These are phyloP conservation scores for Stegostoma tigrinum DNA, from an alignment of 2,113 vertebrate species.

Conservation along the genomic window DNA sequence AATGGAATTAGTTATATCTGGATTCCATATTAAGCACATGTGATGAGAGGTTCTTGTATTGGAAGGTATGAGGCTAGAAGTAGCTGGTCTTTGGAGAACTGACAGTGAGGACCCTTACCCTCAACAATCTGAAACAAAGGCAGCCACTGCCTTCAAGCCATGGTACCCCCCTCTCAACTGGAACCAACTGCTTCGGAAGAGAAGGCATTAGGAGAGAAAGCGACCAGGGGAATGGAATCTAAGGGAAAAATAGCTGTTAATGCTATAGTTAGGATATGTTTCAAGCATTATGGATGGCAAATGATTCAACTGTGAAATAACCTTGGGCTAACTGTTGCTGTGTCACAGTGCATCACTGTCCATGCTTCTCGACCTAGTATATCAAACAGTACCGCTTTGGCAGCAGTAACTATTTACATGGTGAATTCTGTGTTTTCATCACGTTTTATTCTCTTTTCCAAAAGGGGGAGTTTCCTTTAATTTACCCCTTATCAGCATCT, in stretches of 20 bases:
- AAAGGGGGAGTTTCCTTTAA: background rate
- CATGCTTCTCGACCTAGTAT: too few species aligned
- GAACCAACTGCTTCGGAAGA: background rate
- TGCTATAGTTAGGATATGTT: background rate
- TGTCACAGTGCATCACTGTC: background rate
- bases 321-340: background rate
- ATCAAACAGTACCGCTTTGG: background rate
- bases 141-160: background rate
- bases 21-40: background rate
- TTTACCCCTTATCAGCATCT: constrained; percentile 22
- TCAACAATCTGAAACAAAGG: background rate
- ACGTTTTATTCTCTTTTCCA: background rate
- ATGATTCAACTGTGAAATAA: background rate
- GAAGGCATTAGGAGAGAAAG: background rate
- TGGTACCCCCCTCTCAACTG: background rate
- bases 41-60: background rate
- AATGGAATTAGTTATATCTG: background rate
- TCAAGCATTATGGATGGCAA: background rate
- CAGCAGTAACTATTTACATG: background rate
- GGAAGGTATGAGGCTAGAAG: background rate
- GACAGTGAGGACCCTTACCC: background rate
- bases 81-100: background rate
- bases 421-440: background rate
- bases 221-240: background rate
- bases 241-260: background rate